Base-by-base conservation (phyloP, 2,113 vertebrate genomes). In the Sinocyclocheilus grahami region DNA sequence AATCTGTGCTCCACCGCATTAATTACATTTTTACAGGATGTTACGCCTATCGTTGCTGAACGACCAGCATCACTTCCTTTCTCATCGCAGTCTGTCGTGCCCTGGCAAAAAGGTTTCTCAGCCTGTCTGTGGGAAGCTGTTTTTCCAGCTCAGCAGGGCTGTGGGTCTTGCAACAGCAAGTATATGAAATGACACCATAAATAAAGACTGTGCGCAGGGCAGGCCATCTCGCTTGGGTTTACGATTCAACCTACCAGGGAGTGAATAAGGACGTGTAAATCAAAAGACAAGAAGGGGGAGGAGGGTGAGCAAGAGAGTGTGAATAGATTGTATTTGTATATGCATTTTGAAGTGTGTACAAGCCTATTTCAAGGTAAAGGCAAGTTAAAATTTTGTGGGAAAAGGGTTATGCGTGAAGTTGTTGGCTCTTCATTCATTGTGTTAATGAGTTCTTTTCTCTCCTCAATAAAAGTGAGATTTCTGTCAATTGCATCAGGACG, bases 191-290 rank as follows among this genome's bases (percentile, higher is more conserved):
- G 1, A 81, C 42, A 65, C 48, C 37, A 67, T 81, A 81, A 81
- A 81, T 81, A 42, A 81, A 81, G 79, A 46, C 42, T 9, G 7
- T 46, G 42, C 58, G 5, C 22, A 14, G 72, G 12, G 39, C 7
- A 65, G 14, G 79, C n/a, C 60, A 81, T 81, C 37, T 81, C 58
- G 9, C 7, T 39, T 42, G 37, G 60, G 79, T 81, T 81, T 81
- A 81, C 9, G 60, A 81, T 30, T 46, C 33, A 20, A 60, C 37
- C 53, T 48, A 58, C 8, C 39, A 48, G 37, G n/a, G 53, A 77
- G 71, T 18, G 7, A 24, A 76, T 16, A 48, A 16, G 51, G 55
- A 77, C 10, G 24, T 30, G 39, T 74, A 84, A 76, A 84, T 58
- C 69, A 84, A 84, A 55, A 74, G 30, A 84, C 58, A 27, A 65